Evolutionary conservation across 2,797 vertebrate species (phyloP), one percentile per base, ranked within the genome.

Genomic region (Notamacropus eugenii): DNA sequence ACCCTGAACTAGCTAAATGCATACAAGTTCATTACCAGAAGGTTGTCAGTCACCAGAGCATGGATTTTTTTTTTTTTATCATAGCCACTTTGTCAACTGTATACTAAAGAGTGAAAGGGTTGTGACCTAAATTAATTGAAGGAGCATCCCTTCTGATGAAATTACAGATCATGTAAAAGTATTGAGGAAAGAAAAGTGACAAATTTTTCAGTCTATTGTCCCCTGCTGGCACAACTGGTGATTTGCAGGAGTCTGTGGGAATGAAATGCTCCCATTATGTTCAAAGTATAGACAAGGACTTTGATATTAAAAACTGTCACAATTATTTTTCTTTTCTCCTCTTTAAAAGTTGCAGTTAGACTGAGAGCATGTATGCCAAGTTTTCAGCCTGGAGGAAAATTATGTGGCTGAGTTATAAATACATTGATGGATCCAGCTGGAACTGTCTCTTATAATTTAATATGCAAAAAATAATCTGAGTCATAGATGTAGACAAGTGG

Each of bases 351-450:
- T 93, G 52, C 94, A 98, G 31, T 92, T 97, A 94, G 96, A 56
- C 96, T 98, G 92, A 56, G 58, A 98, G 97, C 56, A 54, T 57
- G 22, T 96, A 96, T 97, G 97, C 94, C 96, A 98, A 97, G 57
- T 98, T 98, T 97, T 96, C 94, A 82, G 96, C 96, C 97, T 98
- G 95, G 98, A 98, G 98, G 94, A 98, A 98, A 98, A 98, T 97
- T 97, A 97, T 98, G 97, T 31, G 27, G 82, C 95, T 95, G 94
- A 98, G 96, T 98, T 98, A 98, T 98, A 98, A 98, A 98, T 98
- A 98, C 92, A 96, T 29, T 54, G 98, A 97, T 97, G 98, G 97
- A 98, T 98, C 95, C 97, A 98, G 96, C 95, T 98, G 96, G 97
- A 98, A 98, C 97, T 96, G 95, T 98, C 97, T 98, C 95, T 95